phyloP scores from a whole-genome alignment of 1,140 invertebrate species.

The Penaeus vannamei region DNA sequence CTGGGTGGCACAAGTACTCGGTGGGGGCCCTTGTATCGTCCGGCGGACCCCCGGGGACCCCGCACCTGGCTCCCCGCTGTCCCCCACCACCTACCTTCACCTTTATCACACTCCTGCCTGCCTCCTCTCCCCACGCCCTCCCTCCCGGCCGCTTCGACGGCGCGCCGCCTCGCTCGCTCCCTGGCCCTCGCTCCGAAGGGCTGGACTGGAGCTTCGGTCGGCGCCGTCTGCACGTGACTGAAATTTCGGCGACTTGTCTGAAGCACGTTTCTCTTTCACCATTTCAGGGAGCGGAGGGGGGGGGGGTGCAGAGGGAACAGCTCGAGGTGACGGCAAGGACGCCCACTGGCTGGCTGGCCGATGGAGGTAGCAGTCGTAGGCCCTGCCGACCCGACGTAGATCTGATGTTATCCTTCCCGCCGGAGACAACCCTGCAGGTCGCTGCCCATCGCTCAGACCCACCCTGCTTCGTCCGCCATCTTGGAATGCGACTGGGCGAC shows the following conservation, averaged over 20 bases:
- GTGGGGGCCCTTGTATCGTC: conserved; percentile 25
- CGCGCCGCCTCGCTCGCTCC: neutral
- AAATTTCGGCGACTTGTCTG: too few relatives aligned
- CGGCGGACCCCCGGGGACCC: conserved; percentile 34
- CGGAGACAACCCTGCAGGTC: conserved; percentile 41
- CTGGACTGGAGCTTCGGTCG: too few relatives aligned
- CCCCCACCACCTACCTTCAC: conserved; percentile 6
- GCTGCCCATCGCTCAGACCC: conserved; percentile 26
- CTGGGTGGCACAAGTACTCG: conserved; percentile 56
- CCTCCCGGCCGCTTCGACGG: neutral
- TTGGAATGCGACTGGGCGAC: conserved; percentile 47
- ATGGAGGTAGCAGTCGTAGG: neutral
- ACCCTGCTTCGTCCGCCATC: conserved; percentile 23
- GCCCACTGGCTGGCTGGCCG: too few relatives aligned
- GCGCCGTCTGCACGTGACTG: too few relatives aligned
- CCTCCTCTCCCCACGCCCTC: neutral
- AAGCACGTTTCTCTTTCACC: too few relatives aligned
- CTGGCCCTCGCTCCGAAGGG: neutral
- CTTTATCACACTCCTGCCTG: neutral
- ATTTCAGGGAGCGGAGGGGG: neutral
- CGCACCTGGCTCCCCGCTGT: conserved; percentile 7
- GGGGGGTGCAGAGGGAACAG: neutral
- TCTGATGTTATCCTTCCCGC: conserved; percentile 53
- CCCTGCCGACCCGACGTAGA: conserved; percentile 36
- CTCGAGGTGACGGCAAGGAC: neutral